Conservation (phyloP, 2,113 vertebrate species). For the Picathartes gymnocephalus region DNA sequence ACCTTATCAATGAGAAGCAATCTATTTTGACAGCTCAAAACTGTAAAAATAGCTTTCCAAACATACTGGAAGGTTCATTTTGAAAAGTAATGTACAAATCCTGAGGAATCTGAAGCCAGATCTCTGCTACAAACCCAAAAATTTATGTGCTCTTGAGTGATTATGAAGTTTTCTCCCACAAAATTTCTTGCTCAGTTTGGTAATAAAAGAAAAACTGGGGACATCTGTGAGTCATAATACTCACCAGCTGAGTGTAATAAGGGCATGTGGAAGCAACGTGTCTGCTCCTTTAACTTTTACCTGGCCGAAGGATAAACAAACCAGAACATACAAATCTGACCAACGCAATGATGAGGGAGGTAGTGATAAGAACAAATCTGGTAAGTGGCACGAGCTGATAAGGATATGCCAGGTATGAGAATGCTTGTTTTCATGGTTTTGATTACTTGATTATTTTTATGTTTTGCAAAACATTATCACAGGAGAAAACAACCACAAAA, state of each 20-base stretch:
- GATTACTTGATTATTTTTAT: not conserved
- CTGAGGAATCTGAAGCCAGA: not conserved
- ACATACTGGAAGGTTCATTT: not conserved
- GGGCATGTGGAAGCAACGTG: accelerated
- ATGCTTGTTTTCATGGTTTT: not conserved
- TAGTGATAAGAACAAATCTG: not conserved
- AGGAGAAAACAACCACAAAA: not conserved
- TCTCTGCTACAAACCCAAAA: not conserved
- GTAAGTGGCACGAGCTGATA: not conserved
- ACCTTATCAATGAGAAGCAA: not conserved
- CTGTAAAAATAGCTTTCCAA: not conserved
- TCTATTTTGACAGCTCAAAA: not conserved
- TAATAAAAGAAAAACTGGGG: not conserved
- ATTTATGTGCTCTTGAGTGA: not conserved
- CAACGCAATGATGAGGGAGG: not conserved
- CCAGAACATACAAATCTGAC: not conserved
- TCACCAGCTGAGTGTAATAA: not conserved
- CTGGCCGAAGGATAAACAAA: not conserved
- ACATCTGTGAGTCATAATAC: not conserved
- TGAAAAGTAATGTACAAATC: not conserved
- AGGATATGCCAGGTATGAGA: not conserved
- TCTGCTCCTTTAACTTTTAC: not conserved
- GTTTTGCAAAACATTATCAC: not conserved
- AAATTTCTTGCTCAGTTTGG: not conserved
- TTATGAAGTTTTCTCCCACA: not conserved